These are phyloP conservation scores for Ferdinandea cuprea DNA, from an alignment of 2,888 invertebrate genomes.

Conservation along the genomic window DNA sequence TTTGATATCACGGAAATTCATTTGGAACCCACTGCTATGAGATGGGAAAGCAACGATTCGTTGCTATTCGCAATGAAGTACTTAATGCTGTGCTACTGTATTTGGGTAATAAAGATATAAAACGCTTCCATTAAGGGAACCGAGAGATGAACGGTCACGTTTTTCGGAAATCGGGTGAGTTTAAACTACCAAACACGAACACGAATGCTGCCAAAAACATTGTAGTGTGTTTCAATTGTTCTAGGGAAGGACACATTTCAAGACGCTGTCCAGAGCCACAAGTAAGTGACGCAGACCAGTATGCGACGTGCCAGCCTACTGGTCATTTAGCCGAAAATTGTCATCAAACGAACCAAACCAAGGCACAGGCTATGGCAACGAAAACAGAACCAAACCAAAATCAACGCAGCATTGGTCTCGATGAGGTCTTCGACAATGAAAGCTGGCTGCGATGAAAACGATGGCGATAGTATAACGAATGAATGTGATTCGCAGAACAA, in stretches of 20 bases:
- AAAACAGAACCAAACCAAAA: conserved; percentile 12
- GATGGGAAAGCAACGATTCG: conserved; percentile 10
- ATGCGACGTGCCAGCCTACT: conserved; percentile 13
- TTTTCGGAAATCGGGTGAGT: conserved; percentile 19
- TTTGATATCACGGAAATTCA: not conserved
- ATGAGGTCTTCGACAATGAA: not conserved
- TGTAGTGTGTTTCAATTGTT: conserved; percentile 32
- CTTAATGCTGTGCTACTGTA: conserved; percentile 9
- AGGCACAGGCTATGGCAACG: not conserved
- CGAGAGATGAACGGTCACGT: conserved; percentile 11
- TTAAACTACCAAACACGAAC: conserved; percentile 2
- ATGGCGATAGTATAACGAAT: not conserved
- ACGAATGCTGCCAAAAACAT: conserved; percentile 14
- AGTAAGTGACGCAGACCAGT: conserved; percentile 5
- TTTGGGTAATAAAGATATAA: not conserved
- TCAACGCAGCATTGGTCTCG: not conserved
- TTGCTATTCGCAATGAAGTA: conserved; percentile 19
- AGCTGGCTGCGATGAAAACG: not conserved
- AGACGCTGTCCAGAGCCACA: conserved; percentile 23
- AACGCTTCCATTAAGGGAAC: conserved; percentile 8
- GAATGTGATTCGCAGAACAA: not conserved
- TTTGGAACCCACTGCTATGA: not conserved
- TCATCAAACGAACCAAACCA: not conserved
- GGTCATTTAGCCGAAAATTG: conserved; percentile 15
- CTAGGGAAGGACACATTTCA: conserved; percentile 28